Percentiles rank a stretch among this genome's conserved stretches.
Conservation (phyloP, 2,113 vertebrate species). For the Pedetes capensis region DNA sequence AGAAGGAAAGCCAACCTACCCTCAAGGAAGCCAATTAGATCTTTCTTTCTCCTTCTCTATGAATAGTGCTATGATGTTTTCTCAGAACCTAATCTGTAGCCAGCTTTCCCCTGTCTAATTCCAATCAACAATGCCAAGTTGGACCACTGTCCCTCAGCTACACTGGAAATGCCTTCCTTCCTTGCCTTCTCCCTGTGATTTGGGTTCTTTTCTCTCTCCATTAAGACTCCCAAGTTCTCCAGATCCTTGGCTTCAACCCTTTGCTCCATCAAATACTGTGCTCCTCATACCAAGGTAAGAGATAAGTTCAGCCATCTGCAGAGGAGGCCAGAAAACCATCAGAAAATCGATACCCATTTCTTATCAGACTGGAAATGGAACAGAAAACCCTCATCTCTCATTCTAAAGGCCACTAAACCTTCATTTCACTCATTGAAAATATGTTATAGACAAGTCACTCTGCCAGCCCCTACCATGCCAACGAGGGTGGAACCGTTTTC, state of each 20-base stretch:
- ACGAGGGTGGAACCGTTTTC: not conserved
- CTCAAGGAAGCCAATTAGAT: not conserved
- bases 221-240: not conserved
- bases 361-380: not conserved
- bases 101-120: not conserved
- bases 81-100: not conserved
- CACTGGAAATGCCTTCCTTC: not conserved
- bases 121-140: not conserved
- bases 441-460: not conserved
- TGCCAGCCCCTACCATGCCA: not conserved
- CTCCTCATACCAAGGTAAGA: not conserved
- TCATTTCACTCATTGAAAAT: not conserved
- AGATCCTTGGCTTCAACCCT: not conserved
- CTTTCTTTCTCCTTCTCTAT: no score
- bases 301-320: no score
- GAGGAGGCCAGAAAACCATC: not conserved
- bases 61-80: not conserved
- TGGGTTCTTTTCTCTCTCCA: not conserved
- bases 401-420: not conserved
- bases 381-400: not conserved
- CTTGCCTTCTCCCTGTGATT: not conserved
- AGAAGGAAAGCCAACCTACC: not conserved
- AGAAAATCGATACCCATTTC: not conserved
- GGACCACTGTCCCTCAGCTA: not conserved
- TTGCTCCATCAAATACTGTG: not conserved